phyloP scores from a whole-genome alignment of 53 echinoderm and acorn worm species.

The Antedon mediterranea region DNA sequence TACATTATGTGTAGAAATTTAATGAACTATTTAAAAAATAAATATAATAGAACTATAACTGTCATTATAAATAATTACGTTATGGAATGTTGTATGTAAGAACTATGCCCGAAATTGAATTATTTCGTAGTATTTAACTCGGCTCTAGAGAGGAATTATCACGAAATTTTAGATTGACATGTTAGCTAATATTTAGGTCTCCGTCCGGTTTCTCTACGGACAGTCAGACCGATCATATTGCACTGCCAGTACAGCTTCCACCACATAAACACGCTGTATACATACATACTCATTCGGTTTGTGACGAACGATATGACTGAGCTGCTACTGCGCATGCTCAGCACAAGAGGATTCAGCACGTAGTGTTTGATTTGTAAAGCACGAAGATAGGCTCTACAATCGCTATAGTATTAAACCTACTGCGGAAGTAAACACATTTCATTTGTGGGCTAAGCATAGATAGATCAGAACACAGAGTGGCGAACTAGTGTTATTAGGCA shows the following conservation, averaged over 20 bases:
- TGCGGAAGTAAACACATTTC: background rate
- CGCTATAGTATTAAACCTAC: background rate
- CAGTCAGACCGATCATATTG: background rate
- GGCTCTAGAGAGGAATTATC: background rate
- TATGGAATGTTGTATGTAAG: background rate
- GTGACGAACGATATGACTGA: background rate
- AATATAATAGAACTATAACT: too few species aligned
- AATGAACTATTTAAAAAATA: too few species aligned
- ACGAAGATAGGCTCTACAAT: too few species aligned
- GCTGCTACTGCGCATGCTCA: background rate
- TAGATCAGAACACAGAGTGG: background rate
- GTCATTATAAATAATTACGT: background rate
- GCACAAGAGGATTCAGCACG: background rate
- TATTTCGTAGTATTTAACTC: background rate
- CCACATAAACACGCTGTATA: background rate
- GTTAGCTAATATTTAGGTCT: background rate
- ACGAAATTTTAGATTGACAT: background rate
- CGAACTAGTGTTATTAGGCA: background rate
- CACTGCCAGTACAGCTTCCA: background rate
- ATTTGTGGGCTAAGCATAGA: background rate
- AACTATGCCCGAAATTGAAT: background rate
- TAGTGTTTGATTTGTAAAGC: too few species aligned
- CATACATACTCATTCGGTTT: background rate
- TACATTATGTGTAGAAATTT: too few species aligned
- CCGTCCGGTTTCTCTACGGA: background rate